Conservation (phyloP, 2,888 invertebrate species). For the Helicoverpa assulta region DNA sequence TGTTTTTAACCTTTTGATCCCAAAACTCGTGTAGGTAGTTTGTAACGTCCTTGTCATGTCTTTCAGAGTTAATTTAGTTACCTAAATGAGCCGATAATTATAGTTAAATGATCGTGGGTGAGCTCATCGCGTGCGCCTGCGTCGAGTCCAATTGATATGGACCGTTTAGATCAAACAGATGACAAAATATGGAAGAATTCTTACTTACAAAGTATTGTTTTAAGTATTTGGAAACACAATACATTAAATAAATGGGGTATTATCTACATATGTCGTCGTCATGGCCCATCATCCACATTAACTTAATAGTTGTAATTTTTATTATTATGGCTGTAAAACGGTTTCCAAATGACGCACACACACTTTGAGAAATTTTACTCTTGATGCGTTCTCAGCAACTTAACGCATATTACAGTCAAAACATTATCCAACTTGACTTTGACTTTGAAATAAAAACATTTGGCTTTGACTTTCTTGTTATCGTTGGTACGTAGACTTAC, state of each 20-base stretch:
- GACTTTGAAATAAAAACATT: not conserved
- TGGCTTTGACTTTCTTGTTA: conserved; percentile 21
- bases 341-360: conserved; percentile 61
- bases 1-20: conserved; percentile 19
- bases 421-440: conserved; percentile 57
- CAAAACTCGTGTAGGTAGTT: conserved; percentile 23
- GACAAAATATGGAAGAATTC: not conserved
- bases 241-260: conserved; percentile 7
- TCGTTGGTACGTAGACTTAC: conserved; percentile 27
- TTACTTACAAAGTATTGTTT: too few species aligned
- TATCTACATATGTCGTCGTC: conserved; percentile 35
- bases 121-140: conserved; percentile 74
- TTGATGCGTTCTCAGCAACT: conserved; percentile 66
- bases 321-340: conserved; percentile 67
- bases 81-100: conserved; percentile 49
- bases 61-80: conserved; percentile 40
- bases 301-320: conserved; percentile 68
- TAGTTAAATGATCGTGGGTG: conserved; percentile 67
- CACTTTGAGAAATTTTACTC: conserved; percentile 55
- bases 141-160: conserved; percentile 60
- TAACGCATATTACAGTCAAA: conserved; percentile 69
- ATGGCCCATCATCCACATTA: conserved; percentile 55
- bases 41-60: conserved; percentile 42
- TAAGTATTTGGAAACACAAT: too few species aligned
- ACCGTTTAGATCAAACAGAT: conserved; percentile 48